Evolutionary conservation across 2,888 invertebrate genomes (phyloP).

Genomic region (Dolichomitus sp.): DNA sequence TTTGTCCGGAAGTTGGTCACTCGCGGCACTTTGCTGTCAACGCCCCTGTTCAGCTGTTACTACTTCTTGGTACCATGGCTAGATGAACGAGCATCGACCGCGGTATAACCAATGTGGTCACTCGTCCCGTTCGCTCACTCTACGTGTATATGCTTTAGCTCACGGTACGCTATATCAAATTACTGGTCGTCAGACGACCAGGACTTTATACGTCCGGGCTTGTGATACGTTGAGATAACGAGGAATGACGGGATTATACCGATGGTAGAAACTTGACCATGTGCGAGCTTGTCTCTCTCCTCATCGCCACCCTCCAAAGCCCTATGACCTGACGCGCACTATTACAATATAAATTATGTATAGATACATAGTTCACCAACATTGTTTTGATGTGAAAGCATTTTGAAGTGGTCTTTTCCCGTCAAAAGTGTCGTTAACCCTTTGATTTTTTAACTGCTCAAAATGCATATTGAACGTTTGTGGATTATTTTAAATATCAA

Average conservation of each 20-base stretch:
- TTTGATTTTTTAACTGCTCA: too few relatives aligned
- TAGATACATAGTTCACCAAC: background rate
- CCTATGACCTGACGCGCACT: background rate
- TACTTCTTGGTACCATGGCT: background rate
- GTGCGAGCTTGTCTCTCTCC: constrained; percentile 5
- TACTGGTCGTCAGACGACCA: constrained; percentile 29
- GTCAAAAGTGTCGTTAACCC: too few relatives aligned
- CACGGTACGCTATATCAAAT: constrained; percentile 25
- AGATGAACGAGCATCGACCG: constrained; percentile 13
- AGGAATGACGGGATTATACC: constrained; percentile 17
- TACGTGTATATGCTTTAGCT: constrained; percentile 3
- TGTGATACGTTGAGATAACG: constrained; percentile 50
- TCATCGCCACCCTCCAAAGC: background rate
- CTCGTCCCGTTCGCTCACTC: background rate
- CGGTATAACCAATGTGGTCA: constrained; percentile 12
- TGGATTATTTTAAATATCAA: too few relatives aligned
- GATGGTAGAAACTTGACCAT: background rate
- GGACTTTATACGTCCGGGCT: constrained; percentile 22
- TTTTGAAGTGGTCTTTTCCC: too few relatives aligned
- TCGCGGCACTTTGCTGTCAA: constrained; percentile 36
- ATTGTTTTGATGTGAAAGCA: too few relatives aligned
- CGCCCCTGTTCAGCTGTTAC: constrained; percentile 21
- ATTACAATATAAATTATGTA: background rate
- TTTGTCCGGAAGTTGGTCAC: constrained; percentile 47
- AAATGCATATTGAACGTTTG: too few relatives aligned